Percentiles rank a stretch among this genome's conserved stretches.
Conservation (phyloP, 53 echinoderm and acorn worm genomes). For the Glandiceps talaboti region DNA sequence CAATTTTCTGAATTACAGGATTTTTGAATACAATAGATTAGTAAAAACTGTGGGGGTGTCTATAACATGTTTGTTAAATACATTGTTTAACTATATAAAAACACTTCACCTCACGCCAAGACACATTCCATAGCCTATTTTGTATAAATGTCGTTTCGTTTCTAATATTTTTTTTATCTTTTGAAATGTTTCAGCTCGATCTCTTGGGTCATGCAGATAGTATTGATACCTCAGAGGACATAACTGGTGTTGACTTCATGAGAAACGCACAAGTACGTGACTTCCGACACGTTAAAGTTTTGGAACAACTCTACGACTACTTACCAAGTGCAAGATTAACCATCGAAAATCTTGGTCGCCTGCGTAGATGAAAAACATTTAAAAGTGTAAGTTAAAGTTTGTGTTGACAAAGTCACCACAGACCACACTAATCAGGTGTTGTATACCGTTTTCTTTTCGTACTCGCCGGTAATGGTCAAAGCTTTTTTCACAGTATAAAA, state of each 20-base stretch:
- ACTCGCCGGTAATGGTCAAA: not conserved
- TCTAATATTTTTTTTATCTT: too few relatives aligned
- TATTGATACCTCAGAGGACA: not conserved
- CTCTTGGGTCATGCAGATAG: not conserved
- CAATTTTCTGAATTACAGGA: too few relatives aligned
- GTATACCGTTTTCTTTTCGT: not conserved
- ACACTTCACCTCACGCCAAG: too few relatives aligned
- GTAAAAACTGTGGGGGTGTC: not conserved
- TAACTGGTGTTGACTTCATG: not conserved
- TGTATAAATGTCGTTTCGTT: not conserved
- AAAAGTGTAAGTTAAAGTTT: too few relatives aligned
- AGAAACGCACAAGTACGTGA: not conserved
- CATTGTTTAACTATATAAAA: too few relatives aligned
- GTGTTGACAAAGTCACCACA: too few relatives aligned
- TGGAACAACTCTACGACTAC: not conserved
- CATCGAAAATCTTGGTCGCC: too few relatives aligned
- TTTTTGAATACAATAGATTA: too few relatives aligned
- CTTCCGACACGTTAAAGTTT: not conserved
- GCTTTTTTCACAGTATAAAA: not conserved
- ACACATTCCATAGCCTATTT: not conserved
- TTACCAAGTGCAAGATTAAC: not conserved
- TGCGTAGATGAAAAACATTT: too few relatives aligned
- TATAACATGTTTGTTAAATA: too few relatives aligned
- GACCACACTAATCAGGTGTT: not conserved
- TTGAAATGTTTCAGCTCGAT: not conserved